Base-by-base conservation (phyloP, 2,113 vertebrate genomes). In the Penelope pileata region DNA sequence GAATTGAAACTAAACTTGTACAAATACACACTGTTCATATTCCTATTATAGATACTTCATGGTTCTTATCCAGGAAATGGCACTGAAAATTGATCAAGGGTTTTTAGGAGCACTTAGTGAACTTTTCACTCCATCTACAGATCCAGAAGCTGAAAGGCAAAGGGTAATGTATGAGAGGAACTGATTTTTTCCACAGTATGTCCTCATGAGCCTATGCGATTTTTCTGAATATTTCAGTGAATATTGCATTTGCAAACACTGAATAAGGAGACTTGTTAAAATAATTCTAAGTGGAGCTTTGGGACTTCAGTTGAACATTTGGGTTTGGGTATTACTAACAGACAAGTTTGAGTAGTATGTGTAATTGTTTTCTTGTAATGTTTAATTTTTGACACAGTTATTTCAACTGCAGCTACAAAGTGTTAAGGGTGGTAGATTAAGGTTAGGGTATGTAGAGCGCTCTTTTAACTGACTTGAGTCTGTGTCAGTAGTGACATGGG, bases 41-140 rank as follows among this genome's bases (percentile, higher is more conserved):
- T 43, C 32, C 36, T 27, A 16, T n/a, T 86, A 38, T 81, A 99
- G 99, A 79, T 99, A 99, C 96, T 99, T 99, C 97, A 99, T 99
- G 99, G 99, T 99, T 87, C 98, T 99, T 81, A 99, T 99, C 88
- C 99, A 99, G 94, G 99, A 99, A 96, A 99, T 99, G 99, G 99
- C 99, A 4, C 97, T 99, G 87, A 99, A 99, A 97, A 91, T 99
- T 13, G 99, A 99, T 93, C 99, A 99, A 88, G 99, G 98, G 3
- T 99, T 99, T 97, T 98, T 99, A 78, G 98, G 97, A 59, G 99
- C 98, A 50, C 76, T 98, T 45, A 82, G 98, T 81, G 97, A 97
- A 45, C 84, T 99, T 22, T 98, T 99, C 59, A 98, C 98, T 9
- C 98, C 99, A 5, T 78, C 98, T 32, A 97, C 94, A 22, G 98